Percentiles rank a stretch among this genome's conserved stretches.
Evolutionary conservation across 2,888 invertebrate species (phyloP).

Genomic region (Allolobophora icterica): DNA sequence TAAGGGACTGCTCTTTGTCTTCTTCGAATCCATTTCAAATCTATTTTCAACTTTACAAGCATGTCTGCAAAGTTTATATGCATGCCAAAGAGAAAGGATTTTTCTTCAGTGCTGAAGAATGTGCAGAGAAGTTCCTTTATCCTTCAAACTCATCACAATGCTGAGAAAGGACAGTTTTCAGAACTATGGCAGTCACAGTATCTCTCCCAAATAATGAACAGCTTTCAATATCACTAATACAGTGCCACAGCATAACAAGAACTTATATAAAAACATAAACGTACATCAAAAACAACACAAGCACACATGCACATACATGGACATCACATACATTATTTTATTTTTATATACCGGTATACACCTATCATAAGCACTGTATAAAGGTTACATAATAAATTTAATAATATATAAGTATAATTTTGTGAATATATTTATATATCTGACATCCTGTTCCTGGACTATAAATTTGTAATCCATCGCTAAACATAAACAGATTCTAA

Average conservation of each 20-base stretch:
- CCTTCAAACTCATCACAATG: too few relatives aligned
- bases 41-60: not conserved
- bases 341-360: not conserved
- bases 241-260: not conserved
- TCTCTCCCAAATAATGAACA: not conserved
- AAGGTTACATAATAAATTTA: not conserved
- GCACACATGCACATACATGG: not conserved
- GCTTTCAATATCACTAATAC: not conserved
- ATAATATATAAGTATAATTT: slow-evolving; percentile 17
- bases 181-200: too few relatives aligned
- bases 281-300: not conserved
- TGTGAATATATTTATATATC: not conserved
- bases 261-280: not conserved
- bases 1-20: too few relatives aligned
- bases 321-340: too few relatives aligned
- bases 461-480: not conserved
- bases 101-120: too few relatives aligned
- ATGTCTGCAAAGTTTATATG: too few relatives aligned
- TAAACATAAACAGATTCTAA: not conserved
- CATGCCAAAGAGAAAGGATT: too few relatives aligned
- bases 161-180: too few relatives aligned
- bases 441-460: not conserved
- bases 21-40: not conserved
- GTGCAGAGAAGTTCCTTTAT: too few relatives aligned
- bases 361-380: not conserved